phyloP scores from a whole-genome alignment of 2,888 invertebrate species.

The Synanthedon vespiformis region DNA sequence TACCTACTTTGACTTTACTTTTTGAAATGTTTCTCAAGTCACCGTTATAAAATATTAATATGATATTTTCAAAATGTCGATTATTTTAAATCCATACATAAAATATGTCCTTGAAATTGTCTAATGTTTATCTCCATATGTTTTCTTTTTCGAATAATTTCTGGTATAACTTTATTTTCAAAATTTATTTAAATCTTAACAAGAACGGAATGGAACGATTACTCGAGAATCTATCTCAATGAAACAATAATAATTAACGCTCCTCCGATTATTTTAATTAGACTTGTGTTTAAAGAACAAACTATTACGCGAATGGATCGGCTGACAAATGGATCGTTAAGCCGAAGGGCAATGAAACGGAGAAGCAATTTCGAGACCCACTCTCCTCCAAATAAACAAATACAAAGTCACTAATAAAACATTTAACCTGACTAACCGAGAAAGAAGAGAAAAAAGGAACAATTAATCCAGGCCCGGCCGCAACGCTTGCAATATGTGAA shows the following conservation, averaged over 20 bases:
- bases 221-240: no score
- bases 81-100: no score
- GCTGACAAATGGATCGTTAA: conserved; percentile 12
- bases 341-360: conserved; percentile 14
- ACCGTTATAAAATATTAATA: no score
- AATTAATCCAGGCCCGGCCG: conserved; percentile 52
- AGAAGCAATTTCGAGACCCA: conserved; percentile 24
- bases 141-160: no score
- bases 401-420: conserved; percentile 46
- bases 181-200: no score
- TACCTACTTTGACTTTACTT: no score
- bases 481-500: conserved; percentile 62
- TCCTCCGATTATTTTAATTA: background rate
- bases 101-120: no score
- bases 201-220: no score
- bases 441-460: conserved; percentile 39
- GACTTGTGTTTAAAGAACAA: background rate
- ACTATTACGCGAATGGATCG: conserved; percentile 4
- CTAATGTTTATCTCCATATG: no score
- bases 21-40: no score
- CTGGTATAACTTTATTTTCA: no score
- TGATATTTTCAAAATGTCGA: no score
- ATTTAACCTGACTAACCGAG: conserved; percentile 41
- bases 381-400: conserved; percentile 45
- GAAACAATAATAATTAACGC: background rate